Percentiles rank a stretch among this genome's conserved stretches.
These are phyloP conservation scores for Escarpia spicata DNA, from an alignment of 2,888 invertebrate species.

Conservation along the genomic window DNA sequence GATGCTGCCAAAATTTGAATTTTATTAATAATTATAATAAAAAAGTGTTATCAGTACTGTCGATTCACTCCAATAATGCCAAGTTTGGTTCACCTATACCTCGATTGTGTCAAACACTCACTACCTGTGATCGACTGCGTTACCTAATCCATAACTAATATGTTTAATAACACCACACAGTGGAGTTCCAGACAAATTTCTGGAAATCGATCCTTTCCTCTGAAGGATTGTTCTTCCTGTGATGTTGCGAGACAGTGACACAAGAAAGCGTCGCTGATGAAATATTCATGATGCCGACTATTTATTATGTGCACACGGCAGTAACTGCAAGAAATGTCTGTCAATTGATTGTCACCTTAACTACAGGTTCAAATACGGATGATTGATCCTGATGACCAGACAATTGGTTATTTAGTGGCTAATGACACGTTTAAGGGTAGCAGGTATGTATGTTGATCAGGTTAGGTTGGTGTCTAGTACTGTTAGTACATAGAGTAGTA, in stretches of 20 bases:
- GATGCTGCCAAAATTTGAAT: too few species aligned
- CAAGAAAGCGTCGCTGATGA: not conserved
- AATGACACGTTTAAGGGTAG: not conserved
- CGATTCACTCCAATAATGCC: not conserved
- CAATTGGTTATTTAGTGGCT: not conserved
- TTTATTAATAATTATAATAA: too few species aligned
- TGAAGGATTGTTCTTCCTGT: not conserved
- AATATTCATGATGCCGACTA: not conserved
- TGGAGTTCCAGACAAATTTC: not conserved
- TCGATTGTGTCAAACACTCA: not conserved
- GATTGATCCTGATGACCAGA: not conserved
- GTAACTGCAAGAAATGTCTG: not conserved
- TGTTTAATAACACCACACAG: not conserved
- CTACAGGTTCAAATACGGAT: not conserved
- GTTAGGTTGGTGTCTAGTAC: not conserved
- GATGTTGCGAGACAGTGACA: not conserved
- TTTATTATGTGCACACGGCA: not conserved
- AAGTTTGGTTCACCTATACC: not conserved
- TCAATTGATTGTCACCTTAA: not conserved
- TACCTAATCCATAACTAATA: not conserved
- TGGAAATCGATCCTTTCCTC: not conserved
- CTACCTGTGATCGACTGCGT: not conserved
- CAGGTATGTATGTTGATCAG: not conserved
- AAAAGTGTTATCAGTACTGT: not conserved
- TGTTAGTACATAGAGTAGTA: not conserved